Conservation (phyloP, 2,113 vertebrate genomes). For the Falcunculus frontatus region DNA sequence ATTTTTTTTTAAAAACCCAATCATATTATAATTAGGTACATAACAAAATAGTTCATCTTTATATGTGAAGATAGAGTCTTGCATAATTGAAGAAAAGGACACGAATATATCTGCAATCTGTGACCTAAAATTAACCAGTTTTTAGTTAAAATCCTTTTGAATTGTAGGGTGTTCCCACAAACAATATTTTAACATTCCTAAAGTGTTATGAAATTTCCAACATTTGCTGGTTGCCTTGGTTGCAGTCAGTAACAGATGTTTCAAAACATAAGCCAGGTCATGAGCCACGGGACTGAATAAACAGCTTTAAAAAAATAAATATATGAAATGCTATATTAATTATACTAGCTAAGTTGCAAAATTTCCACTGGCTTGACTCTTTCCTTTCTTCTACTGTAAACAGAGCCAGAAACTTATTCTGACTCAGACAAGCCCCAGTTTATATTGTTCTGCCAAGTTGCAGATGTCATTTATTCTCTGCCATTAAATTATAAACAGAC, state of each 20-base stretch:
- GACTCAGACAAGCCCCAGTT: background rate
- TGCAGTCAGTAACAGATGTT: conserved; percentile 38
- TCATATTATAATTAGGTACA: background rate
- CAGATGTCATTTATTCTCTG: background rate
- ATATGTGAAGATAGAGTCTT: background rate
- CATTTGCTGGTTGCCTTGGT: conserved; percentile 27
- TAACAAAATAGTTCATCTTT: background rate
- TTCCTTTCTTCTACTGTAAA: background rate
- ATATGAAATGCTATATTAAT: background rate
- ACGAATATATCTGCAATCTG: background rate
- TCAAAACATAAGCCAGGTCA: conserved; percentile 34
- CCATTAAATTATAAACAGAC: background rate
- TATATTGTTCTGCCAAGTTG: conserved; percentile 22
- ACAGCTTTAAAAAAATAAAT: background rate
- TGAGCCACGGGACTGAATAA: background rate
- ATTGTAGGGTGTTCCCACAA: background rate
- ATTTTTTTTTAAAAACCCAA: background rate
- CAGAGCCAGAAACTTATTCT: background rate
- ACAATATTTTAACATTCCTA: conserved; percentile 33
- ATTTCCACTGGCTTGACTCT: conserved; percentile 10
- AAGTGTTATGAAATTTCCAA: conserved; percentile 30
- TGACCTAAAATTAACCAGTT: background rate
- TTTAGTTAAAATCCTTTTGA: background rate
- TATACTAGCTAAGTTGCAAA: background rate
- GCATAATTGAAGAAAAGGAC: background rate